A percentile compares a stretch with the other conserved stretches of the same genome.
Evolutionary conservation across 1,140 invertebrate species (phyloP).

Genomic region (Drosophila nikananu): DNA sequence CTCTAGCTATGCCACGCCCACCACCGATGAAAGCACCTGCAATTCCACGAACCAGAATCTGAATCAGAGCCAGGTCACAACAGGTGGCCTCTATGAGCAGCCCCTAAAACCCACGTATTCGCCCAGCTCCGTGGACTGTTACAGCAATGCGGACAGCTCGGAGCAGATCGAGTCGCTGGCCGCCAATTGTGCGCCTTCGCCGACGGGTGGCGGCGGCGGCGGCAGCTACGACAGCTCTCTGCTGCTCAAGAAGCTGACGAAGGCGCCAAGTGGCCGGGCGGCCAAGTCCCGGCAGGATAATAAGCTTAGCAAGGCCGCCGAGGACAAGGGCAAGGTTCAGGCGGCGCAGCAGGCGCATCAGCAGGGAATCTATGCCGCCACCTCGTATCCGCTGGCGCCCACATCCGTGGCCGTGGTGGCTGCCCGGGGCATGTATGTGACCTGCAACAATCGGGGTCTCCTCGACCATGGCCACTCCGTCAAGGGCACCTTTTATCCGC

Average conservation of each 20-base stretch:
- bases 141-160: constrained; percentile 72
- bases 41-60: constrained; percentile 65
- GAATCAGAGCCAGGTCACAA: constrained; percentile 11
- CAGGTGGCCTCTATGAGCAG: constrained; percentile 63
- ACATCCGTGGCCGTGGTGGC: constrained; percentile 87
- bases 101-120: constrained; percentile 76
- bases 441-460: constrained; percentile 92
- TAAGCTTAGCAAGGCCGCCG: constrained; percentile 53
- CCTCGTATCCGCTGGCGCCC: constrained; percentile 67
- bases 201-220: constrained; percentile 36
- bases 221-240: constrained; percentile 62
- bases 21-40: constrained; percentile 71
- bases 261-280: constrained; percentile 50
- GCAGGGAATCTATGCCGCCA: constrained; percentile 56
- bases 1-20: constrained; percentile 64
- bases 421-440: constrained; percentile 94
- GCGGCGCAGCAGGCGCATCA: constrained; percentile 36
- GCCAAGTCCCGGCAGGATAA: constrained; percentile 63
- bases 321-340: constrained; percentile 63
- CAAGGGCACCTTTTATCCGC: constrained; percentile 94
- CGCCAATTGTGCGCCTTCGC: constrained; percentile 50
- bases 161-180: constrained; percentile 61
- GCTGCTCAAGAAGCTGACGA: constrained; percentile 70
- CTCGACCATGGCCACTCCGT: constrained; percentile 91
- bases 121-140: constrained; percentile 75